phyloP scores from a whole-genome alignment of 1,140 invertebrate genomes.

The Fopius arisanus region DNA sequence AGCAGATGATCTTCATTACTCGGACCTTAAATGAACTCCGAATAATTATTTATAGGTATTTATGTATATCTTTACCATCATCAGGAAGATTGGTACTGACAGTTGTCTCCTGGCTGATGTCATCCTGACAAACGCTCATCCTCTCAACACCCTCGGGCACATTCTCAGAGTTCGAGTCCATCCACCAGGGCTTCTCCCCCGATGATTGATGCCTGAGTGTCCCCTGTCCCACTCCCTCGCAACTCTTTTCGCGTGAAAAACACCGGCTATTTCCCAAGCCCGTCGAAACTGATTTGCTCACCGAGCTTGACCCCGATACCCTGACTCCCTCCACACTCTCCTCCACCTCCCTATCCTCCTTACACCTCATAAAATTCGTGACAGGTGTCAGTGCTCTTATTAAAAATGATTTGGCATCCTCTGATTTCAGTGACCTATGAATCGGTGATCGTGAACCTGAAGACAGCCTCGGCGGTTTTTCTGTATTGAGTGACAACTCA shows the following conservation, averaged over 20 bases:
- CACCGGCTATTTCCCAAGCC: constrained; percentile 50
- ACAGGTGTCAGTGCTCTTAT: constrained; percentile 75
- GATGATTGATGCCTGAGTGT: constrained; percentile 64
- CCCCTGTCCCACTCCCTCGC: constrained; percentile 47
- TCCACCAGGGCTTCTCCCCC: constrained; percentile 71
- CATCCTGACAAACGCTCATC: constrained; percentile 51
- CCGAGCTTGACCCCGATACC: constrained; percentile 30
- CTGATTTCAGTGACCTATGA: constrained; percentile 64
- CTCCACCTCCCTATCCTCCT: constrained; percentile 52
- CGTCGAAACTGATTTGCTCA: constrained; percentile 44
- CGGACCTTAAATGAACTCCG: too few species aligned
- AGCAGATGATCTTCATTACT: too few species aligned
- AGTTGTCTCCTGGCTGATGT: constrained; percentile 60
- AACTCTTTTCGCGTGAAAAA: constrained; percentile 42
- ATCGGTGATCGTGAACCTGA: constrained; percentile 61
- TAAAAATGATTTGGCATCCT: constrained; percentile 76
- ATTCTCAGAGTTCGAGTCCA: constrained; percentile 66
- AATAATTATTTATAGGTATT: too few species aligned
- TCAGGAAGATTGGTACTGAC: constrained; percentile 59
- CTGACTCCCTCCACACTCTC: constrained; percentile 33
- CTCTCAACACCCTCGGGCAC: constrained; percentile 69
- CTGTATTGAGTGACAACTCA: constrained; percentile 65
- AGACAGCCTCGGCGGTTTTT: constrained; percentile 66
- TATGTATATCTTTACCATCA: constrained; percentile 50
- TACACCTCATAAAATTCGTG: constrained; percentile 72